Conservation (phyloP, 1,140 invertebrate genomes). For the Drosophila pruinosa region DNA sequence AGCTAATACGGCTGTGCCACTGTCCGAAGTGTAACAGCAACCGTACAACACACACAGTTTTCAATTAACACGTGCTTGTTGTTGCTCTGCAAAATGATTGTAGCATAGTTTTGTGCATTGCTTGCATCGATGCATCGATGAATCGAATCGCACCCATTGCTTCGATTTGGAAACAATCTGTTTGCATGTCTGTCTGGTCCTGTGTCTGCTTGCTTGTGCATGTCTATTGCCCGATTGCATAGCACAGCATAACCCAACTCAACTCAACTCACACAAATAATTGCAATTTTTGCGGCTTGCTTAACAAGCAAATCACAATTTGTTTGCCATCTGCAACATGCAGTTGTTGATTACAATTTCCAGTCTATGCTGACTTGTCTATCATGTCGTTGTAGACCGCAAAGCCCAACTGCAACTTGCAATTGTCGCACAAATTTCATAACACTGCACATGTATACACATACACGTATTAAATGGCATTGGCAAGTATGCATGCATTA, state of each 20-base stretch:
- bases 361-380: background rate
- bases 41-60: constrained; percentile 15
- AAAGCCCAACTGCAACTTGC: background rate
- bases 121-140: background rate
- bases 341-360: constrained; percentile 4
- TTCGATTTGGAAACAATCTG: constrained; percentile 13
- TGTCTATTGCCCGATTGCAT: constrained; percentile 12
- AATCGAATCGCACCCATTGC: constrained; percentile 3
- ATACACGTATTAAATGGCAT: background rate
- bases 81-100: constrained; percentile 22
- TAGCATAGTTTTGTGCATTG: constrained; percentile 38
- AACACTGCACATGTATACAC: background rate
- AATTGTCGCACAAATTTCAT: background rate
- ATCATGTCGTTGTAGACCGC: background rate
- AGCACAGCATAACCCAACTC: too few species aligned
- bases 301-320: constrained; percentile 27
- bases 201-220: background rate
- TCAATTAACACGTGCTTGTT: constrained; percentile 38
- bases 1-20: constrained; percentile 60
- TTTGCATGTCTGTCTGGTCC: background rate
- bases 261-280: constrained; percentile 7
- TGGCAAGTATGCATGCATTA: background rate
- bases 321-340: constrained; percentile 9
- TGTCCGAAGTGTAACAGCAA: background rate
- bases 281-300: constrained; percentile 35